Base-by-base conservation (phyloP, 2,113 vertebrate genomes). In the Percina caprodes region DNA sequence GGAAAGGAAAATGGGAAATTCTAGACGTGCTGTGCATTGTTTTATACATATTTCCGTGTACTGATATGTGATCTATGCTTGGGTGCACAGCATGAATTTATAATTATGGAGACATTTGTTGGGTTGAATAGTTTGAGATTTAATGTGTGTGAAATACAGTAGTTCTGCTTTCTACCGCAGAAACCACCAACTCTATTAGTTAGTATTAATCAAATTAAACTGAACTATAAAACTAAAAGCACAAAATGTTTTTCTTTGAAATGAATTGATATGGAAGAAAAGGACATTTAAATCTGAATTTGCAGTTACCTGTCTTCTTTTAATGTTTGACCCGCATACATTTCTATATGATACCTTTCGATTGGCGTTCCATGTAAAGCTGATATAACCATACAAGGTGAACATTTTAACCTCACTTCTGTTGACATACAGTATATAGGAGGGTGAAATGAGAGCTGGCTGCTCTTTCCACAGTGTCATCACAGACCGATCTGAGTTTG, bases 401-500 rank as follows among this genome's bases (percentile, higher is more conserved):
- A 91, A 74, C 62, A 76, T 55, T 88, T 85, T 75, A 24, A 86
- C 79, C 81, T 88, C 62, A 1, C 49, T 56, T 68, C 56, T 87
- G 84, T 78, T 74, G 66, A 71, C 70, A 65, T 46, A 42, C 52
- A 6, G 52, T 39, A 58, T 75, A 61, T 18, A 42, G 69, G 45
- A 59, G 59, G 75, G 66, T 61, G 77, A 87, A 89, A 84, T 63
- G 45, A 74, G 80, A 86, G 82, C 82, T 46, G 81, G 26, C 85
- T 79, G 35, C 51, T 87, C 65, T 83, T 89, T 91, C 39, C 71
- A 75, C 77, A 56, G 63, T 79, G 85, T 86, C 89, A 83, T 83
- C 77, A 77, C 79, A 79, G 65, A 65, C 75, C 56, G 39, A 69
- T 58, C 65, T 79, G 69, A 74, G 82, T 88, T 75, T 54, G 80